Evolutionary conservation across 2,888 invertebrate species (phyloP), one percentile per base, ranked within the genome.

Genomic region (Temnothorax rugatulus): DNA sequence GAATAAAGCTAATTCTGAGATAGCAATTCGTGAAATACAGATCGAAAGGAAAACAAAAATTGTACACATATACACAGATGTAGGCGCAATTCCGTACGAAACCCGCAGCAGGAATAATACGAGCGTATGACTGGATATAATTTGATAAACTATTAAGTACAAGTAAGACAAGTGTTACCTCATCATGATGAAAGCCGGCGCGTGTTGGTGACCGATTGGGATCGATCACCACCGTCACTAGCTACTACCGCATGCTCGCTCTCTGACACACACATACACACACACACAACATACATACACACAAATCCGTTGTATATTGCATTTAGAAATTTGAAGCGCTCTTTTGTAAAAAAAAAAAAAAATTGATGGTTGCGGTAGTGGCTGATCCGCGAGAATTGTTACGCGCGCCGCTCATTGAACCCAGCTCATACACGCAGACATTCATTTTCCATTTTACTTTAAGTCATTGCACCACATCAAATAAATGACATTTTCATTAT

Each of bases 401-500:
- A 84, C 71, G 89, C 90, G 91, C 92, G 92, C 92, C 93, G 93
- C 91, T 94, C 94, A 94, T 95, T 92, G 88, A 93, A 93, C 94
- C 94, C 94, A 93, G 94, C 93, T 95, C 95, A 94, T 94, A 94
- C 93, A 68, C 66, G 47, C 66, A 93, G 92, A 94, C 92, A 91
- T 95, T 95, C 94, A 95, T 95, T 95, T 94, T 95, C 94, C 94
- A 95, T 94, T 94, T 81, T 95, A 94, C 93, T 94, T 95, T 95
- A 94, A 95, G 94, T 95, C 95, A 95, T 94, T 95, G 95, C 95
- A 95, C 95, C 95, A 94, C 95, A 95, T 95, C 94, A 94, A 95
- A 95, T 95, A 95, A 95, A 95, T 94, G 95, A 95, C 95, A 95
- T 95, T 95, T 95, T 95, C 95, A 95, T 95, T 95, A 95, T 94